phyloP scores from a whole-genome alignment of 2,888 invertebrate genomes.

The Euspilapteryx auroguttella region DNA sequence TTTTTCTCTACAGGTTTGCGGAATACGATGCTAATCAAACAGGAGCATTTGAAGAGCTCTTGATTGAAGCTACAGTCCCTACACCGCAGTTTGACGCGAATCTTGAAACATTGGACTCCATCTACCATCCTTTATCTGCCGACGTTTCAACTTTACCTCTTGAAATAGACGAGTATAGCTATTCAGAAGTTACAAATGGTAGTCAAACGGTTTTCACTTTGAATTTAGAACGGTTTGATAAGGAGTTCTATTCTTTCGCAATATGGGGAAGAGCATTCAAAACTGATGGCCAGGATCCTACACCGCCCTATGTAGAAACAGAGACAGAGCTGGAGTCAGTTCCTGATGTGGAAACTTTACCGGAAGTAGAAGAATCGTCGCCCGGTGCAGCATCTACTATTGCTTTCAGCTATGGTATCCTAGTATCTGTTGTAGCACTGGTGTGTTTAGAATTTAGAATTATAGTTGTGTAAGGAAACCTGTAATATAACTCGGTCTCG shows the following conservation, averaged over 20 bases:
- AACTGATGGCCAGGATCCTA: constrained; percentile 28
- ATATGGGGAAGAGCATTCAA: constrained; percentile 55
- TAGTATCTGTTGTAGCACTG: no score
- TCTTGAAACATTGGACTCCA: constrained; percentile 22
- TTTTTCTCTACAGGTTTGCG: constrained; percentile 30
- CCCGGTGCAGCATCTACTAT: no score
- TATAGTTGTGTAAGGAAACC: no score
- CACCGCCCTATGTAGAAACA: constrained; percentile 20
- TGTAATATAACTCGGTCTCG: no score
- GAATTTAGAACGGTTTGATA: constrained; percentile 14
- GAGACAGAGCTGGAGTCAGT: no score
- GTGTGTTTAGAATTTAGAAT: no score
- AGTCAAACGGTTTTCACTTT: constrained; percentile 15
- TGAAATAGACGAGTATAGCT: constrained; percentile 23
- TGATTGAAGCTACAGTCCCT: constrained; percentile 38
- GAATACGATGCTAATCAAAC: constrained; percentile 32
- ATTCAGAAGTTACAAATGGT: constrained; percentile 10
- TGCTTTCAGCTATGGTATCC: no score
- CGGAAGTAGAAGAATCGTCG: no score
- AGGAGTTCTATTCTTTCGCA: constrained; percentile 46
- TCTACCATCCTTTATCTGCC: constrained; percentile 50
- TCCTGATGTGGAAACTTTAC: no score
- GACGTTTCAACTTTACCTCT: constrained; percentile 50
- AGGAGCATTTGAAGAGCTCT: constrained; percentile 40
- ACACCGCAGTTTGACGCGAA: constrained; percentile 17